These are phyloP conservation scores for Anableps anableps DNA, from an alignment of 2,797 vertebrate species.

Conservation along the genomic window DNA sequence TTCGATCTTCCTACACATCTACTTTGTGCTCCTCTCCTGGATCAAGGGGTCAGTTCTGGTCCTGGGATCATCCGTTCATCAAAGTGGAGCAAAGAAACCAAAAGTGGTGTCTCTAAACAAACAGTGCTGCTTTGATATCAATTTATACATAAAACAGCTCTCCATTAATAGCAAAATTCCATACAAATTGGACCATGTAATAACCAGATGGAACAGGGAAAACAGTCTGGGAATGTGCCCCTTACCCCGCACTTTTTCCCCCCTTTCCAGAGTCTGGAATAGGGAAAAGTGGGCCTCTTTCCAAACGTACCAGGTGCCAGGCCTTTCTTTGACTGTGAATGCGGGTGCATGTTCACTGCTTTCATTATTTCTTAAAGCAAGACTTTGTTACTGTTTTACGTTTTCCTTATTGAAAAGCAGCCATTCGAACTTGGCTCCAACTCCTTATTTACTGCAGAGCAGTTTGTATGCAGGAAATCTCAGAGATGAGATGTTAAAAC, in stretches of 20 bases:
- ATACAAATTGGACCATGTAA: conserved; percentile 72
- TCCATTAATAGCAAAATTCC: conserved; percentile 76
- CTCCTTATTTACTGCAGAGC: not conserved
- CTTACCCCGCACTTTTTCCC: conserved; percentile 13
- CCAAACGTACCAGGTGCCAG: conserved; percentile 57
- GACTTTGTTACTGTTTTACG: conserved; percentile 6
- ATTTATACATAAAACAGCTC: conserved; percentile 56
- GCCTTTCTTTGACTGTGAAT: conserved; percentile 39
- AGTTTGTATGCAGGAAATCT: not conserved
- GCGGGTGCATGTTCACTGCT: conserved; percentile 26
- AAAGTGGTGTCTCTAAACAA: conserved; percentile 34
- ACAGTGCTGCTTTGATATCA: conserved; percentile 37
- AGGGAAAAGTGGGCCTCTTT: conserved; percentile 65
- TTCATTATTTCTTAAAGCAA: conserved; percentile 17
- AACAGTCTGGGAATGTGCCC: conserved; percentile 75
- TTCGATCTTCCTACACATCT: conserved; percentile 7
- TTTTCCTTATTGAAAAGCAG: not conserved
- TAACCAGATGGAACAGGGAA: conserved; percentile 74
- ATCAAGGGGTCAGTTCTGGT: conserved; percentile 41
- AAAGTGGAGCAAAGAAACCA: conserved; percentile 32
- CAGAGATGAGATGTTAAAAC: not conserved
- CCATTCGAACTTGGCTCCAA: not conserved
- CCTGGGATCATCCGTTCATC: not conserved
- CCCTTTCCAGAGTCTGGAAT: conserved; percentile 59
- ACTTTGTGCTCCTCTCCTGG: conserved; percentile 9